phyloP scores from a whole-genome alignment of 2,888 invertebrate species.

The Protula sp. region DNA sequence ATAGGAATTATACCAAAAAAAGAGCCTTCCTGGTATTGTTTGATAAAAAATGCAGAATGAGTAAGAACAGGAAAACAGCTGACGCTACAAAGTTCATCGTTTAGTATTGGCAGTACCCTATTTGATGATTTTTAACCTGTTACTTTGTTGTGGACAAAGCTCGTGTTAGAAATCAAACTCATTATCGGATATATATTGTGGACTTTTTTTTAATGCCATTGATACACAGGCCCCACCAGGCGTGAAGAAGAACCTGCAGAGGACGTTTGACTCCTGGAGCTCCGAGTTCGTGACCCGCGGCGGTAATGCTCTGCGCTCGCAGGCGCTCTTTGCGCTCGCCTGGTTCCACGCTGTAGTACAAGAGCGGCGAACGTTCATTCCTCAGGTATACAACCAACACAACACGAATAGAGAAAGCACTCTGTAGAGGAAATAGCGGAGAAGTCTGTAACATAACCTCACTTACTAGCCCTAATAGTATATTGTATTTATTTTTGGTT shows the following conservation, averaged over 20 bases:
- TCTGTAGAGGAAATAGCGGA: background rate
- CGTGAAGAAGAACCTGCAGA: conserved; percentile 72
- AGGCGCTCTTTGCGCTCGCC: conserved; percentile 70
- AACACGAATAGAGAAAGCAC: background rate
- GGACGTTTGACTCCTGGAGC: conserved; percentile 70
- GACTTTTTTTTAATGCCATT: too few relatives aligned
- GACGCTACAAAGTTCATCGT: background rate
- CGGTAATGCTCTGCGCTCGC: conserved; percentile 48
- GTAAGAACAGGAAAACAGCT: too few relatives aligned
- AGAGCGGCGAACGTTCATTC: conserved; percentile 86
- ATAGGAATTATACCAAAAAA: background rate
- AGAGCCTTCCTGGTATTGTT: background rate
- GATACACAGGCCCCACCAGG: conserved; percentile 81
- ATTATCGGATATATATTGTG: too few relatives aligned
- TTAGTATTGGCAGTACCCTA: too few relatives aligned
- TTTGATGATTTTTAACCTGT: too few relatives aligned
- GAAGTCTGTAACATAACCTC: background rate
- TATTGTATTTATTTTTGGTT: too few relatives aligned
- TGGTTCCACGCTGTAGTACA: conserved; percentile 81
- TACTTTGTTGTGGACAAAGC: too few relatives aligned
- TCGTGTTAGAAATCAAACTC: too few relatives aligned
- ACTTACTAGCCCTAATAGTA: too few relatives aligned
- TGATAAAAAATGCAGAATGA: too few relatives aligned
- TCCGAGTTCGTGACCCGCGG: conserved; percentile 52
- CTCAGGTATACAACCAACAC: conserved; percentile 57